Evolutionary conservation across 2,797 vertebrate species (phyloP).

Genomic region (Coregonus sp.): DNA sequence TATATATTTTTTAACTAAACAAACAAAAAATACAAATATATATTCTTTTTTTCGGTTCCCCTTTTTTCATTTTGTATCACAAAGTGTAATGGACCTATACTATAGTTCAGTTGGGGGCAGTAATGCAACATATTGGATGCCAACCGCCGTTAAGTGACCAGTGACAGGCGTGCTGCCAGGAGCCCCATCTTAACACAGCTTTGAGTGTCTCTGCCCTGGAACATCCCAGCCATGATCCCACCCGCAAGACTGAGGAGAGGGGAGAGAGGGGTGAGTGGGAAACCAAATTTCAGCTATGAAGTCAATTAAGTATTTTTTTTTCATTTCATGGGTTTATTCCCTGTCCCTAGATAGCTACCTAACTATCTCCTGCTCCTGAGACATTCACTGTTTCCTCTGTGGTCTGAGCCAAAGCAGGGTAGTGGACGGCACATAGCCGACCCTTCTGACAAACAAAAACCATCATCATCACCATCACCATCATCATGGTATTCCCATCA

Average conservation of each 20-base stretch:
- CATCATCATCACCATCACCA: neutral
- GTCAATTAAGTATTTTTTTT: neutral
- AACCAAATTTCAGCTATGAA: too few relatives aligned
- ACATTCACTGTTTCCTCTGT: constrained; percentile 82
- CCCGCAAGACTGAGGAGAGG: constrained; percentile 78
- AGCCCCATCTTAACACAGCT: constrained; percentile 85
- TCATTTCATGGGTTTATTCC: neutral
- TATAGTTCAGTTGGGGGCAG: too few relatives aligned
- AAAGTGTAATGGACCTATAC: too few relatives aligned
- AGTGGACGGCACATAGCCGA: constrained; percentile 80
- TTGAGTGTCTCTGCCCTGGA: constrained; percentile 73
- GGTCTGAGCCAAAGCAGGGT: constrained; percentile 74
- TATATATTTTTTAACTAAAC: too few relatives aligned
- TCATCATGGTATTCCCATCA: neutral
- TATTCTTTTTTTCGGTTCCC: too few relatives aligned
- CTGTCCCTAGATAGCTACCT: neutral
- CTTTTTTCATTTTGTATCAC: too few relatives aligned
- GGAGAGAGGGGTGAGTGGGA: neutral
- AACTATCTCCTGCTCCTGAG: constrained; percentile 92
- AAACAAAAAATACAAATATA: too few relatives aligned
- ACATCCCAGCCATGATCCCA: constrained; percentile 82
- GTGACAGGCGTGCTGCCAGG: constrained; percentile 78
- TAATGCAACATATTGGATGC: too few relatives aligned
- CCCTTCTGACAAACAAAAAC: constrained; percentile 56
- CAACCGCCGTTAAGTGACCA: constrained; percentile 38